Percentiles rank a stretch among this genome's conserved stretches.
Conservation (phyloP, 2,888 invertebrate species). For the Lasioglossum malachurum region DNA sequence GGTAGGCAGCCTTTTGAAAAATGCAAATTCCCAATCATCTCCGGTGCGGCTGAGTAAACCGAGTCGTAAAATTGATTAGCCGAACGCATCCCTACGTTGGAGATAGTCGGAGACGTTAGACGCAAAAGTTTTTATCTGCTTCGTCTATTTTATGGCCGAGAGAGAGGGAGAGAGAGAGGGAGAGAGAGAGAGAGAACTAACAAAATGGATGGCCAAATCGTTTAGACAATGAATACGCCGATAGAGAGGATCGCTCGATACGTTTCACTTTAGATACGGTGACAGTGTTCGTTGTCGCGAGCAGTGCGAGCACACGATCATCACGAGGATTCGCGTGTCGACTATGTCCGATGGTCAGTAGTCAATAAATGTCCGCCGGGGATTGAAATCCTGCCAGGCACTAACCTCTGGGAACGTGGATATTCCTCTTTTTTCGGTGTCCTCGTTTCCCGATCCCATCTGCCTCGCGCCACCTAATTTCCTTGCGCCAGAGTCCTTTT, state of each 20-base stretch:
- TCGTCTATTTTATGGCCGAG: background rate
- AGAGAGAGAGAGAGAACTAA: background rate
- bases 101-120: background rate
- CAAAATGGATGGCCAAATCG: background rate
- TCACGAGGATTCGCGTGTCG: slow-evolving; percentile 34
- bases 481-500: background rate
- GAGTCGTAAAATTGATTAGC: background rate
- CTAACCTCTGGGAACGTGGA: slow-evolving; percentile 27
- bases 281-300: slow-evolving; percentile 7
- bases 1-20: background rate
- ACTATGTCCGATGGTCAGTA: slow-evolving; percentile 30
- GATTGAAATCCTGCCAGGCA: slow-evolving; percentile 58
- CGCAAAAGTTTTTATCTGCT: background rate
- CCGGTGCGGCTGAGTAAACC: background rate
- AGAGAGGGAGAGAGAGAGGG: too few species aligned
- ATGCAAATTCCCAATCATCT: slow-evolving; percentile 3
- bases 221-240: background rate
- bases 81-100: background rate
- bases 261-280: background rate
- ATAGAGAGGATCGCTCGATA: slow-evolving; percentile 1
- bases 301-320: background rate
- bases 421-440: slow-evolving; percentile 16
- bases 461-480: background rate
- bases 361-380: slow-evolving; percentile 57
- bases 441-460: slow-evolving; percentile 32